Percentiles rank a stretch among this genome's conserved stretches.
Conservation (phyloP, 2,888 invertebrate genomes). For the Pantelozetes paolii region DNA sequence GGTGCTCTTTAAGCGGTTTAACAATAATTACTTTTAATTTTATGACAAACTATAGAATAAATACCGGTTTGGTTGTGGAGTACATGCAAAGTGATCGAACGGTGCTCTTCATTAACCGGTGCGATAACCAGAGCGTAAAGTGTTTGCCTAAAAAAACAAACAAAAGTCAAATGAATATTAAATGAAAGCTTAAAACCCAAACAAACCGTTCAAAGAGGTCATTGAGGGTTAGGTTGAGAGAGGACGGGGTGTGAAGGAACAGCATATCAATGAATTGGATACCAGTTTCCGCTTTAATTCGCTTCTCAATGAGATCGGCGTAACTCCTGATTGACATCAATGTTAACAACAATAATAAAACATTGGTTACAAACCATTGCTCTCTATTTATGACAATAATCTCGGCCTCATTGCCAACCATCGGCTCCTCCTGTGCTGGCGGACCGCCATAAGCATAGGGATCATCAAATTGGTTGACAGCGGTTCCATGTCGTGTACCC, state of each 20-base stretch:
- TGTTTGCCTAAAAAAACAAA: slow-evolving; percentile 26
- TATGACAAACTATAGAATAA: not conserved
- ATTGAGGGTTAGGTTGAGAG: slow-evolving; percentile 37
- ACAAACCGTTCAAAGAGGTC: slow-evolving; percentile 41
- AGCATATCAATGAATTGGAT: slow-evolving; percentile 40
- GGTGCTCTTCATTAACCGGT: slow-evolving; percentile 38
- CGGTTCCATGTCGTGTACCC: slow-evolving; percentile 21
- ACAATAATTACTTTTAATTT: not conserved
- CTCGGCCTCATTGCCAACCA: slow-evolving; percentile 39
- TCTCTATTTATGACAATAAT: slow-evolving; percentile 40
- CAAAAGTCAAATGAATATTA: not conserved
- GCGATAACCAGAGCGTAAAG: slow-evolving; percentile 40
- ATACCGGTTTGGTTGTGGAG: slow-evolving; percentile 41
- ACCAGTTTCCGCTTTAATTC: slow-evolving; percentile 29
- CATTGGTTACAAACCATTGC: slow-evolving; percentile 37
- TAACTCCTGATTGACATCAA: slow-evolving; percentile 20
- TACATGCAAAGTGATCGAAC: slow-evolving; percentile 36
- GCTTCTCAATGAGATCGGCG: slow-evolving; percentile 39
- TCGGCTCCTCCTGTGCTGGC: not conserved
- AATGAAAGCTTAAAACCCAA: not conserved
- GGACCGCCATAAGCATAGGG: not conserved
- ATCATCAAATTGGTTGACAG: slow-evolving; percentile 3
- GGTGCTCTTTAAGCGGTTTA: slow-evolving; percentile 20
- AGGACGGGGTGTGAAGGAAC: slow-evolving; percentile 38
- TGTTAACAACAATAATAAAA: not conserved